A percentile compares a stretch with the other conserved stretches of the same genome.
Evolutionary conservation across 2,797 vertebrate species (phyloP).

Genomic region (Lemur catta): DNA sequence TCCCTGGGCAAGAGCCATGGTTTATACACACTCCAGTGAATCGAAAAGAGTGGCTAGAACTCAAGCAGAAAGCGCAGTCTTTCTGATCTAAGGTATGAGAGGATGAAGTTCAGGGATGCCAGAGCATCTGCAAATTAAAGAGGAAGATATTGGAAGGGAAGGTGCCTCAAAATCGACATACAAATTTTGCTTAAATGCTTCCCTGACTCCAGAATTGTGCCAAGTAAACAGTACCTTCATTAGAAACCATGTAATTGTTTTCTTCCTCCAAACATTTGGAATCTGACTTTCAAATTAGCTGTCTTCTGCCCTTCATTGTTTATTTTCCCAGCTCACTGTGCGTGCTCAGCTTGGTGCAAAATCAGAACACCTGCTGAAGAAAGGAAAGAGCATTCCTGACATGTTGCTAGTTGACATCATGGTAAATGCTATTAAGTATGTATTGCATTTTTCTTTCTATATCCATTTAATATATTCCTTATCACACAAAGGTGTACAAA

Average conservation of each 20-base stretch:
- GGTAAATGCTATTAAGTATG: conserved; percentile 91
- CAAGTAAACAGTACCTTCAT: background rate
- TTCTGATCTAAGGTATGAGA: background rate
- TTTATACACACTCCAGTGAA: accelerated
- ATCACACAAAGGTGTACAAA: background rate
- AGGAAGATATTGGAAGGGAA: background rate
- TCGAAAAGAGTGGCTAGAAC: background rate
- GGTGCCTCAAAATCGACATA: background rate
- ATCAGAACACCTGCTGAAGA: conserved; percentile 85
- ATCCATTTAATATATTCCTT: background rate
- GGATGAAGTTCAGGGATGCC: background rate
- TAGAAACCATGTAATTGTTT: background rate
- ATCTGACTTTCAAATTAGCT: background rate
- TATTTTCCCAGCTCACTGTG: conserved; percentile 83
- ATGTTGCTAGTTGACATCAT: conserved; percentile 89
- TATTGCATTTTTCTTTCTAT: conserved; percentile 50
- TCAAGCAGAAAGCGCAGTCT: background rate
- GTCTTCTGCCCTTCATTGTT: background rate
- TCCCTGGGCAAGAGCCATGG: background rate
- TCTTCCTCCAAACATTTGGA: background rate
- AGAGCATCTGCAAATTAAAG: background rate
- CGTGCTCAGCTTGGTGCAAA: conserved; percentile 85
- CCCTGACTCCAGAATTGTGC: background rate
- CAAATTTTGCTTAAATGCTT: background rate
- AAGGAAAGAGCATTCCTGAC: conserved; percentile 87